Base-by-base conservation (phyloP, 2,113 vertebrate species). In the Cephalopterus ornatus region DNA sequence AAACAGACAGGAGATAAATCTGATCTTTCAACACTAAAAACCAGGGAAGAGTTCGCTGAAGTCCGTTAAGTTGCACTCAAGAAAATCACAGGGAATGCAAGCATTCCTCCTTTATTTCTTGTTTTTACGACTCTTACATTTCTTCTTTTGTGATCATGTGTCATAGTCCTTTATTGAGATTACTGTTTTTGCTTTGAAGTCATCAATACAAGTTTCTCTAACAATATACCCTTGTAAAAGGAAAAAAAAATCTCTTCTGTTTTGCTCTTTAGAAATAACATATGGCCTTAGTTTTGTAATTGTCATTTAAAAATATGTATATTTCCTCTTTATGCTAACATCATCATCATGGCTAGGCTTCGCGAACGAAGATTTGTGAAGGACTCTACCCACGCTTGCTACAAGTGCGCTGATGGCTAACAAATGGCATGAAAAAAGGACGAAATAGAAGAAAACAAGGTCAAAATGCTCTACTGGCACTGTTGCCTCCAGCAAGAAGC, bases 401-500 rank as follows among this genome's bases (percentile, higher is more conserved):
- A n/a, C n/a, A n/a, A n/a, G n/a, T n/a, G n/a, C n/a, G n/a, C n/a
- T n/a, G n/a, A n/a, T n/a, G n/a, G n/a, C n/a, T n/a, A 91, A 95
- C 82, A 96, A 98, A 97, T 75, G 86, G 89, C 87, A 93, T 56
- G 78, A 84, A 97, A 96, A 96, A 95, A 95, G 86, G 85, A 89
- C 46, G n/a, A 96, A 95, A 85, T 3, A 76, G 67, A 90, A 77
- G n/a, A 86, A 82, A 94, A 82, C 66, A 80, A 95, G 95, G 97
- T 97, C 90, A 0, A 92, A 78, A 78, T 0, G 4, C 76, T 92
- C 92, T 85, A 79, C 42, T 93, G 81, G 89, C 58, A 80, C 71
- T 92, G 35, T 76, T 97, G 96, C 96, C 94, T 97, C 89, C 39
- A 97, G 94, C 95, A 95, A 97, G 85, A 97, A 95, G 88, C 80